phyloP scores from a whole-genome alignment of 2,113 vertebrate genomes.

The Hoplias malabaricus region DNA sequence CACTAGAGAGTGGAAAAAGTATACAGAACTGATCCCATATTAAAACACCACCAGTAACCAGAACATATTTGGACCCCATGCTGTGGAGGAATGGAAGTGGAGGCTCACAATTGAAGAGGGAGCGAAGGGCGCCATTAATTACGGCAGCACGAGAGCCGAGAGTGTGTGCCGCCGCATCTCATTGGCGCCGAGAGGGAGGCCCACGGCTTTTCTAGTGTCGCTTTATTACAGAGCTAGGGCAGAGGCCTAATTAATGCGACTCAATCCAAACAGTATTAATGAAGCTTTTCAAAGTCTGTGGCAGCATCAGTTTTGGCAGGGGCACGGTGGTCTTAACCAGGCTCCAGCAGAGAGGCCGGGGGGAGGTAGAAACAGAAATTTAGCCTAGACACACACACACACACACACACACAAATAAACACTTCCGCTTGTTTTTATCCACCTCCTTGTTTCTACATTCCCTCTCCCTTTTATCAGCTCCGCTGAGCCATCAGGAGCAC shows the following conservation, averaged over 20 bases:
- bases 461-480: no score
- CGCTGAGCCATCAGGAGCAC: no score
- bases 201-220: constrained; percentile 58
- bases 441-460: no score
- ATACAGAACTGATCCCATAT: neutral
- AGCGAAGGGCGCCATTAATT: constrained; percentile 62
- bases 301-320: constrained; percentile 47
- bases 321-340: constrained; percentile 43
- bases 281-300: constrained; percentile 51
- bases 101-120: constrained; percentile 50
- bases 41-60: neutral
- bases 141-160: constrained; percentile 37
- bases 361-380: no score
- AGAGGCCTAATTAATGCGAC: constrained; percentile 67
- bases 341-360: neutral
- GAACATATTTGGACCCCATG: constrained; percentile 40
- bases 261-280: constrained; percentile 63
- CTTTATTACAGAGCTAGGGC: constrained; percentile 54
- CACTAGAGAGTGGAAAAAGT: neutral
- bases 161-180: constrained; percentile 62
- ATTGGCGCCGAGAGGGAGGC: constrained; percentile 51
- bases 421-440: no score
- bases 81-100: constrained; percentile 46
- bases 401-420: neutral
- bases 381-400: neutral